Evolutionary conservation across 2,113 vertebrate species (phyloP), one percentile per base, ranked within the genome.

Genomic region (Clarias batrachus): DNA sequence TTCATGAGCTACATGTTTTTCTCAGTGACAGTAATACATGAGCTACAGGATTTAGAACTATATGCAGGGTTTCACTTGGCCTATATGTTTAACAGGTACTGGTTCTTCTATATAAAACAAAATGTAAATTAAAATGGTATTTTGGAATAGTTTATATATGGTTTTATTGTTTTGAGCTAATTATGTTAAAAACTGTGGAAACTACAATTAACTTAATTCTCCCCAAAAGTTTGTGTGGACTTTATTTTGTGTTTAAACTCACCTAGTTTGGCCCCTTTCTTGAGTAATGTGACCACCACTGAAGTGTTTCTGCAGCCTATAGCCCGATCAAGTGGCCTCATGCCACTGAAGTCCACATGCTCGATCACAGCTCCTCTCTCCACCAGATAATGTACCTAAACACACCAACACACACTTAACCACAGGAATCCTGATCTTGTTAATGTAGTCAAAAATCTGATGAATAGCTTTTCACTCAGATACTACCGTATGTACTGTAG

Each of bases 181-280:
- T 4, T 37, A 71, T 71, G 41, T 71, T 73, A 11, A 74, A 6
- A 23, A 74, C 25, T 10, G 37, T 74, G 48, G 48, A 54, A 79
- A 79, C n/a, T 30, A 30, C 1, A 56, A 56, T 65, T 9, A 63
- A 54, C 4, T 13, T 21, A 54, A 59, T 57, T 79, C 77, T 79
- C 14, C 54, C 30, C 3, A 59, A 19, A 59, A 6, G 3, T 27
- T 30, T 54, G 37, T 63, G 8, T 33, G 25, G 3, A 48, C 52
- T 27, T 17, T 4, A 63, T 10, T 17, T 4, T 12, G 13, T 17
- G 11, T 59, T 27, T 71, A 33, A 62, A 25, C 93, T 92, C 92
- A 99, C 98, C 98, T 73, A 99, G 94, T 85, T 98, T 99, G 76
- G 98, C 98, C 87, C 98, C 98, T 93, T 99, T 99, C 78, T 97